Evolutionary conservation across 1,140 invertebrate genomes (phyloP), one percentile per base, ranked within the genome.

Genomic region (roundworm (Caenorhabditis elegans)): DNA sequence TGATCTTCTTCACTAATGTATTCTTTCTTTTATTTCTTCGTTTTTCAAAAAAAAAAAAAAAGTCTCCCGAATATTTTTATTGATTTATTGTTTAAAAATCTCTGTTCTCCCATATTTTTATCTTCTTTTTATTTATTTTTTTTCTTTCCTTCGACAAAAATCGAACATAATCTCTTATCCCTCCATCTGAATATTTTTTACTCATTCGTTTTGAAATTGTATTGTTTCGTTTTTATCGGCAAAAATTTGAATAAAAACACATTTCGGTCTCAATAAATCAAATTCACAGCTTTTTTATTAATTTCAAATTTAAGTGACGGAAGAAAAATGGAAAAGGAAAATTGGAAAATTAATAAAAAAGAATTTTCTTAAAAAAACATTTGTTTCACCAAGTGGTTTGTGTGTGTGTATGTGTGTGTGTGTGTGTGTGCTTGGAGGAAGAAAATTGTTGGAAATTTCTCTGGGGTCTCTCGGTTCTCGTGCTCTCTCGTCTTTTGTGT

Each of bases 331-430:
- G 5, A 8, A 39, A 70, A 70, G 19, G 43, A 70, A 70, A 70
- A n/a, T n/a, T n/a, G n/a, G 60, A 70, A 70, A 22, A 39, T 11
- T 1, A 22, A 43, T 19, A 43, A 34, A 13, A 22, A 17, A 24
- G 19, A 13, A 31, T 10, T 31, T 26, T 31, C 26, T 53, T n/a
- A n/a, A n/a, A n/a, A n/a, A n/a, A n/a, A n/a, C n/a, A 24, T 26
- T 6, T 26, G 6, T 26, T n/a, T 60, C 53, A 60, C 13, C 53
- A 43, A 70, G 34, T 70, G 60, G 60, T 70, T 70, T 70, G 34
- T 70, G 60, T 70, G 60, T 39, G 31, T 70, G 60, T 39, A 34
- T n/a, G 46, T 70, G 34, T n/a, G n/a, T n/a, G n/a, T n/a, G n/a
- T n/a, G n/a, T n/a, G n/a, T n/a, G n/a, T n/a, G n/a, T n/a, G n/a